Percentiles rank a stretch among this genome's conserved stretches.
These are phyloP conservation scores for Zelostemma sp. DNA, from an alignment of 1,140 invertebrate species.

Conservation along the genomic window DNA sequence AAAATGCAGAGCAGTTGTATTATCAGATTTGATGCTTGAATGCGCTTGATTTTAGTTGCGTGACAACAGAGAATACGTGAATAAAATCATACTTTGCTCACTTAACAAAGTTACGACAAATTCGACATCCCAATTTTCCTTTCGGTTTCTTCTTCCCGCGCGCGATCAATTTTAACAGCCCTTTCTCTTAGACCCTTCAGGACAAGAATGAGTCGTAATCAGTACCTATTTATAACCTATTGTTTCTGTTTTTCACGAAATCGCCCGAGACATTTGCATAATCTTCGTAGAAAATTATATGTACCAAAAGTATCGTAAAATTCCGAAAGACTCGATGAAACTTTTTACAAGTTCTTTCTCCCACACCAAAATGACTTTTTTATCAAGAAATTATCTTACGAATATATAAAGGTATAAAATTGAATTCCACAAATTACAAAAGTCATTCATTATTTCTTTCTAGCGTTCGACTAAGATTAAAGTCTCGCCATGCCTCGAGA, in stretches of 20 bases:
- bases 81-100: too few species aligned
- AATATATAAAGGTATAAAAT: slow-evolving; percentile 2
- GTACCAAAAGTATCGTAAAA: not conserved
- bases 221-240: not conserved
- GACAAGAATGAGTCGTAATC: not conserved
- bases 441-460: not conserved
- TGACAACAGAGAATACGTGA: too few species aligned
- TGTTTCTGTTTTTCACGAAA: too few species aligned
- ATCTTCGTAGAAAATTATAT: not conserved
- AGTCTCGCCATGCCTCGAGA: not conserved
- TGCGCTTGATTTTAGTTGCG: too few species aligned
- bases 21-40: too few species aligned
- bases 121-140: not conserved
- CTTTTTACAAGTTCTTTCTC: not conserved
- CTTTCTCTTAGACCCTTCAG: not conserved
- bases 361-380: too few species aligned
- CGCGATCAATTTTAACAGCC: slow-evolving; percentile 3
- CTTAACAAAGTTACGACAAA: not conserved
- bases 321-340: not conserved
- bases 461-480: not conserved
- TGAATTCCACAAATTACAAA: not conserved
- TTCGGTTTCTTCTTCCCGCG: not conserved
- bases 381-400: too few species aligned
- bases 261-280: not conserved
- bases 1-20: too few species aligned